Conservation (phyloP, 2,113 vertebrate species). For the Tragelaphus imberbis region DNA sequence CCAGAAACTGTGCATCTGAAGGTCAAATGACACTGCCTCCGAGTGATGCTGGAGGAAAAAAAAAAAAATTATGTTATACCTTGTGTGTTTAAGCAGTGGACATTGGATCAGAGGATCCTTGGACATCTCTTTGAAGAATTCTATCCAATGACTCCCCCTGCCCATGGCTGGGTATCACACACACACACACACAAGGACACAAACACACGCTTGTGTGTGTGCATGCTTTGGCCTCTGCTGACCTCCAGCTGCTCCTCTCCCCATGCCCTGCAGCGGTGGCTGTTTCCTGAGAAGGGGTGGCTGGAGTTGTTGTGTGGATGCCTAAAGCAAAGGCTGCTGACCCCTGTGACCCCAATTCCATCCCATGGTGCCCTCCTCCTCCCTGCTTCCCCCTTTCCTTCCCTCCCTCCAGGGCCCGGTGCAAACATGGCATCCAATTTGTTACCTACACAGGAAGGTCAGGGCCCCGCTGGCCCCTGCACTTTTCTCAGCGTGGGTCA, state of each 20-base stretch:
- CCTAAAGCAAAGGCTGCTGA: conserved; percentile 87
- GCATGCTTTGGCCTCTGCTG: neutral
- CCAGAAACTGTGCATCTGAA: neutral
- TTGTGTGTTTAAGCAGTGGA: neutral
- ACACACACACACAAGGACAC: neutral
- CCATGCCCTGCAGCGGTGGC: conserved; percentile 33
- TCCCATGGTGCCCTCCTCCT: conserved; percentile 25
- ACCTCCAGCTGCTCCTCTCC: conserved; percentile 25
- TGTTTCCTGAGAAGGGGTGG: conserved; percentile 71
- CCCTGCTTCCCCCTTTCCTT: conserved; percentile 30
- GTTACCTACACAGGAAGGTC: conserved; percentile 81
- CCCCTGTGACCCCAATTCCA: conserved; percentile 87
- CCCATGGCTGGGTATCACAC: neutral
- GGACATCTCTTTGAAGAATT: neutral
- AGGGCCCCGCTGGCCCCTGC: conserved; percentile 72
- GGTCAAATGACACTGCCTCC: neutral
- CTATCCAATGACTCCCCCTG: neutral
- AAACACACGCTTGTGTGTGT: conserved; percentile 19
- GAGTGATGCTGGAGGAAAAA: neutral
- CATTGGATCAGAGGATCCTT: neutral
- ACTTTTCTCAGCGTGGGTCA: conserved; percentile 67
- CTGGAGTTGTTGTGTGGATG: conserved; percentile 80
- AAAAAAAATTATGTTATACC: neutral
- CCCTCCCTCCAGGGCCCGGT: conserved; percentile 52
- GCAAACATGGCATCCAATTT: conserved; percentile 80